These are phyloP conservation scores for Rousettus leschenaultii DNA, from an alignment of 2,113 vertebrate species.

Conservation along the genomic window DNA sequence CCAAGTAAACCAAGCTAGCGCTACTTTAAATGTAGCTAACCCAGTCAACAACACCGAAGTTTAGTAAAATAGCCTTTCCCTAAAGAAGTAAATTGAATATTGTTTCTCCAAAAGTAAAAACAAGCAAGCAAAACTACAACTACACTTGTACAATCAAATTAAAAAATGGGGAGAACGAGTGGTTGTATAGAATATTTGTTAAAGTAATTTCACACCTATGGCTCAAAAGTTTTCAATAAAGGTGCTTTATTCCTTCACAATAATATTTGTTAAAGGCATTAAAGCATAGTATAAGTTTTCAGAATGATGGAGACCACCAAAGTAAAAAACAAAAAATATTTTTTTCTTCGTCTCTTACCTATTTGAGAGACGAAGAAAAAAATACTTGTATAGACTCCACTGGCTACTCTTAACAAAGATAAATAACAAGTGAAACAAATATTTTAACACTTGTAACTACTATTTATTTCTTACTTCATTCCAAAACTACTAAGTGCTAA, in stretches of 20 bases:
- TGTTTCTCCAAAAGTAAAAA: neutral
- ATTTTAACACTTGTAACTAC: neutral
- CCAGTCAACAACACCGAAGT: neutral
- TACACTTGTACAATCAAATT: neutral
- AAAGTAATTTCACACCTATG: neutral
- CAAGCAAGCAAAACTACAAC: neutral
- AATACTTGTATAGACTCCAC: neutral
- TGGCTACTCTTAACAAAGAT: neutral
- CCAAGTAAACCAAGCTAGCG: neutral
- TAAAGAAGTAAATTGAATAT: neutral
- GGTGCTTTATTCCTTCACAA: neutral
- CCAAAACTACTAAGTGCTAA: conserved; percentile 1
- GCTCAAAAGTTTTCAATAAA: conserved; percentile 21
- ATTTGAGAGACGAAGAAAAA: neutral
- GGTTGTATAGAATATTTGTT: neutral
- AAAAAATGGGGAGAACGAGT: neutral
- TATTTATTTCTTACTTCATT: conserved; percentile 4
- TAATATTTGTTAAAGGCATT: neutral
- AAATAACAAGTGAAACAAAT: conserved; percentile 28
- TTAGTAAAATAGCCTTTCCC: conserved; percentile 18
- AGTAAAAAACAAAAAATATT: neutral
- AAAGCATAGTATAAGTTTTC: neutral
- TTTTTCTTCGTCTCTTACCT: too few relatives aligned
- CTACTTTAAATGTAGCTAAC: neutral
- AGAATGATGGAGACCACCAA: neutral